Evolutionary conservation across 2,113 vertebrate species (phyloP).

Genomic region (Boleophthalmus pectinirostris): DNA sequence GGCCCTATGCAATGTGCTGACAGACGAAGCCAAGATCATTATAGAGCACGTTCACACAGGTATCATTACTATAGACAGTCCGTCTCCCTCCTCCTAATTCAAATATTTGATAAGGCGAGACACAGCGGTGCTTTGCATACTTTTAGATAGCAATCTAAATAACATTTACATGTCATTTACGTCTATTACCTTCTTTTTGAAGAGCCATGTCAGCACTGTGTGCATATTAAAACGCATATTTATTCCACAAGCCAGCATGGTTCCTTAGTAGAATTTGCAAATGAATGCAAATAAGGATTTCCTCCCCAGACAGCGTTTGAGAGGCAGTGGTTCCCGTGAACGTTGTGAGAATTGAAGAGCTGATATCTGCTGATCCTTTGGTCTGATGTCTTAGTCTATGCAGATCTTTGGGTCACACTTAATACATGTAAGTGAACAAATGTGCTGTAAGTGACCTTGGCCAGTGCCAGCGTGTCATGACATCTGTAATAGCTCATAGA

Average conservation of each 20-base stretch:
- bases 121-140: conserved; percentile 55
- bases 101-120: conserved; percentile 62
- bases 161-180: conserved; percentile 72
- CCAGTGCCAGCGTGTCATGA: background rate
- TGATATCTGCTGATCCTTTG: conserved; percentile 29
- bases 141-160: conserved; percentile 72
- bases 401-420: conserved; percentile 16
- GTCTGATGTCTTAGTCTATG: conserved; percentile 35
- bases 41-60: conserved; percentile 19
- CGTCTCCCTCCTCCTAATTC: conserved; percentile 32
- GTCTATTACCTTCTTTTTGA: conserved; percentile 56
- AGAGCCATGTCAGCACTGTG: conserved; percentile 51
- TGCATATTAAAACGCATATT: conserved; percentile 54
- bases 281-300: conserved; percentile 65
- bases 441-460: conserved; percentile 7
- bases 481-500: background rate
- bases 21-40: conserved; percentile 41
- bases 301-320: conserved; percentile 48
- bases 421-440: conserved; percentile 8
- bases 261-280: conserved; percentile 58
- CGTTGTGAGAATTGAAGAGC: conserved; percentile 23
- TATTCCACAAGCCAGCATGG: conserved; percentile 61
- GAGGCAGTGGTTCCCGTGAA: conserved; percentile 44
- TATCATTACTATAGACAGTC: conserved; percentile 25
- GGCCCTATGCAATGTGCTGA: conserved; percentile 38